phyloP scores from a whole-genome alignment of 2,888 invertebrate species.

The Ernsta delagoae region DNA sequence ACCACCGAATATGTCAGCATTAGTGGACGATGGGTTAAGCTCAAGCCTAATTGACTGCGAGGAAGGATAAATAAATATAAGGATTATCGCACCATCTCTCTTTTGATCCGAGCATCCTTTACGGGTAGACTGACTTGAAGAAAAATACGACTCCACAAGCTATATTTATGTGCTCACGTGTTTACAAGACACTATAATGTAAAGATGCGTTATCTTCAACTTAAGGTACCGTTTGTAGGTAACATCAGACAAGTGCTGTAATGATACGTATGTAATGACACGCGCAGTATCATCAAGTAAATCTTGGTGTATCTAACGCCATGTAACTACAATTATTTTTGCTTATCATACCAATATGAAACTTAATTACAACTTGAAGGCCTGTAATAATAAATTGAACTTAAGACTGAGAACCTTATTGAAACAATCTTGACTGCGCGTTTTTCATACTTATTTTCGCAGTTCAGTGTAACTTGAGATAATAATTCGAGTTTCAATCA shows the following conservation, averaged over 20 bases:
- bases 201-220: conserved; percentile 25
- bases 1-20: conserved; percentile 53
- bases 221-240: conserved; percentile 26
- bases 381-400: too few species aligned
- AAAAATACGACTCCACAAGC: conserved; percentile 17
- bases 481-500: too few species aligned
- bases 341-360: conserved; percentile 1
- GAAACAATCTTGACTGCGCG: too few species aligned
- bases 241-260: conserved; percentile 30
- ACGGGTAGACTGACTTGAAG: conserved; percentile 24
- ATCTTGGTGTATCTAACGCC: conserved; percentile 22
- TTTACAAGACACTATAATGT: conserved; percentile 33
- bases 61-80: conserved; percentile 72
- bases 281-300: conserved; percentile 21
- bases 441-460: too few species aligned
- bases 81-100: conserved; percentile 74
- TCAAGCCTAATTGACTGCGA: conserved; percentile 66
- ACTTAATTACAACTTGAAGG: too few species aligned
- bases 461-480: too few species aligned
- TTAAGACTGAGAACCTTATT: too few species aligned
- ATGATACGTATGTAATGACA: conserved; percentile 6
- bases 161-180: conserved; percentile 25
- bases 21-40: conserved; percentile 54
- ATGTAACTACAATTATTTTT: background rate
- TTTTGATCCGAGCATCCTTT: conserved; percentile 49